Conservation (phyloP, 2,797 vertebrate species). For the Falco rusticolus region DNA sequence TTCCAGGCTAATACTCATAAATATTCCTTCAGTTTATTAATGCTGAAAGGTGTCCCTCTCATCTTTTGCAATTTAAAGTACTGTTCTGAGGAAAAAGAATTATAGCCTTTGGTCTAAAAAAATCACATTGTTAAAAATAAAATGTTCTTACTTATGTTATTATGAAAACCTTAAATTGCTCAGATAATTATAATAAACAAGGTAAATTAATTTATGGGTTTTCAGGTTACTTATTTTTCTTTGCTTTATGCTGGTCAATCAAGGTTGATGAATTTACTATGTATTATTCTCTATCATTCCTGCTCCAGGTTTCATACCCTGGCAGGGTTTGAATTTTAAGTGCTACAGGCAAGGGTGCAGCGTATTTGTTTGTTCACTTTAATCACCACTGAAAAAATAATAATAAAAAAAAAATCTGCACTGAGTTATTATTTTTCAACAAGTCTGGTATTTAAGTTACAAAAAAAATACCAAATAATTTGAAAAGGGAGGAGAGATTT, state of each 20-base stretch:
- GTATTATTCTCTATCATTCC: not conserved
- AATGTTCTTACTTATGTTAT: not conserved
- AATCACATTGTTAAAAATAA: not conserved
- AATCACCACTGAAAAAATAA: not conserved
- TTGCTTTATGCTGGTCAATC: not conserved
- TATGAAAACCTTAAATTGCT: not conserved
- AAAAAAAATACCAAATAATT: not conserved
- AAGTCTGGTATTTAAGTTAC: not conserved
- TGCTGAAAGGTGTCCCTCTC: constrained; percentile 44
- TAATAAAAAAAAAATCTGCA: not conserved
- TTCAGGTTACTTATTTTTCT: not conserved
- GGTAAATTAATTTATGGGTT: not conserved
- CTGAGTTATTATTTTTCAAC: not conserved
- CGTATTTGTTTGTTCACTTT: not conserved
- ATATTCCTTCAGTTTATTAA: constrained; percentile 66
- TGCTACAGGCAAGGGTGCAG: not conserved
- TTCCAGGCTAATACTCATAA: constrained; percentile 58
- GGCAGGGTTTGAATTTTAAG: constrained; percentile 1
- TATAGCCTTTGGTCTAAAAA: not conserved
- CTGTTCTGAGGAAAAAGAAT: constrained; percentile 19
- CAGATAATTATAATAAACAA: not conserved
- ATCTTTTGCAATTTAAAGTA: constrained; percentile 45
- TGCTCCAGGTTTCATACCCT: not conserved
- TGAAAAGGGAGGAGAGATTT: not conserved
- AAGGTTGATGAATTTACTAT: not conserved